Evolutionary conservation across 2,797 vertebrate species (phyloP).

Genomic region (Alosa sapidissima): DNA sequence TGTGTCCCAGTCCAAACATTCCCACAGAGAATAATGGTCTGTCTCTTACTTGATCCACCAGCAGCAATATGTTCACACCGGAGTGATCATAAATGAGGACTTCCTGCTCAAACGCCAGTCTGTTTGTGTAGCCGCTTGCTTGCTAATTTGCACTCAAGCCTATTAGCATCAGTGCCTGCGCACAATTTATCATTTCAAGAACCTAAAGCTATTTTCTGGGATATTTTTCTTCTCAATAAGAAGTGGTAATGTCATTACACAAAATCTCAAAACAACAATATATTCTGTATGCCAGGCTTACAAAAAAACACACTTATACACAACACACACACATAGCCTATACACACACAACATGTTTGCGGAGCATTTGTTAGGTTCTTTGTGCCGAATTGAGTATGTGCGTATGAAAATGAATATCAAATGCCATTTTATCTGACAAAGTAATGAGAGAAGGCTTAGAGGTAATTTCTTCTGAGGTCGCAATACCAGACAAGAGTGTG

Average conservation of each 20-base stretch:
- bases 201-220: constrained; percentile 19
- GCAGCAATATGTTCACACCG: constrained; percentile 79
- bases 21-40: constrained; percentile 88
- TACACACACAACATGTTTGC: constrained; percentile 1
- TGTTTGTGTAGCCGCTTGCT: constrained; percentile 46
- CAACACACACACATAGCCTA: neutral
- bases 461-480: constrained; percentile 47
- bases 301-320: neutral
- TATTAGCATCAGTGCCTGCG: constrained; percentile 12
- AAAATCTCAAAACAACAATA: constrained; percentile 24
- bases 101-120: constrained; percentile 77
- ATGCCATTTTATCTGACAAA: constrained; percentile 23
- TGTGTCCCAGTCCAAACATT: constrained; percentile 97
- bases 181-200: constrained; percentile 13
- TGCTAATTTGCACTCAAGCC: constrained; percentile 24
- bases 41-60: constrained; percentile 78
- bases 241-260: constrained; percentile 20
- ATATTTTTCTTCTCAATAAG: constrained; percentile 7
- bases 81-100: constrained; percentile 80
- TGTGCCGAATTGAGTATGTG: constrained; percentile 21
- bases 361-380: constrained; percentile 15
- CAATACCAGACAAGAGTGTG: constrained; percentile 40
- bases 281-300: neutral
- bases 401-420: constrained; percentile 14
- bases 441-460: constrained; percentile 20